These are phyloP conservation scores for Seriola quinqueradiata DNA, from an alignment of 2,113 vertebrate species.

Conservation along the genomic window DNA sequence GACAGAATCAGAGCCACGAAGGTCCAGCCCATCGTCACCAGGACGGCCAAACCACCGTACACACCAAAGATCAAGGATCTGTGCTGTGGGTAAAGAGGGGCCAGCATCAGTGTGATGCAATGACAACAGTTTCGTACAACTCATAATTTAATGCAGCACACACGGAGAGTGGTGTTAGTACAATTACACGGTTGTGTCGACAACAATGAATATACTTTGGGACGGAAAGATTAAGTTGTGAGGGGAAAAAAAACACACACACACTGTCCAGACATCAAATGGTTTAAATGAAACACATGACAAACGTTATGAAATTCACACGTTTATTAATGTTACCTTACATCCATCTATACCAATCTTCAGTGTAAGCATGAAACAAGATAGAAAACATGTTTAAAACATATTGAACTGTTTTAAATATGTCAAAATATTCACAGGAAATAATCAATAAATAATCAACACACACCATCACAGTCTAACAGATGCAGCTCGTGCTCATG, in stretches of 20 bases:
- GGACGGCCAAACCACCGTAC: constrained; percentile 89
- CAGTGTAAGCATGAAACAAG: constrained; percentile 78
- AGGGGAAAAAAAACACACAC: neutral
- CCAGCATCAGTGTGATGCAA: constrained; percentile 35
- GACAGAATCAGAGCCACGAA: constrained; percentile 92
- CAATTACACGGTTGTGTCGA: neutral
- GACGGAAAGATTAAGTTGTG: constrained; percentile 13
- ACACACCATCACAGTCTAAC: neutral
- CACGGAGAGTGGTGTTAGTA: constrained; percentile 25
- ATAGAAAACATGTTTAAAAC: constrained; percentile 77
- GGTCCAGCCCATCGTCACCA: constrained; percentile 91
- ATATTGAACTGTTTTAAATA: constrained; percentile 63
- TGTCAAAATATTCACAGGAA: constrained; percentile 13
- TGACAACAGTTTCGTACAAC: neutral
- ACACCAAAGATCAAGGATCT: constrained; percentile 92
- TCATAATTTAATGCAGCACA: neutral
- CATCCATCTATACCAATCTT: constrained; percentile 82
- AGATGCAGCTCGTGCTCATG: constrained; percentile 38
- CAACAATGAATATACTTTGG: neutral
- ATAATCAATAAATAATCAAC: constrained; percentile 6
- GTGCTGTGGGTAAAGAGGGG: constrained; percentile 85
- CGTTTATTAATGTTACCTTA: constrained; percentile 81
- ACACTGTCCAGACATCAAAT: neutral
- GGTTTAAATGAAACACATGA: constrained; percentile 49
- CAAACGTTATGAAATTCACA: constrained; percentile 37